Evolutionary conservation across 2,888 invertebrate species (phyloP), one percentile per base, ranked within the genome.

Genomic region (Unio pictorum): DNA sequence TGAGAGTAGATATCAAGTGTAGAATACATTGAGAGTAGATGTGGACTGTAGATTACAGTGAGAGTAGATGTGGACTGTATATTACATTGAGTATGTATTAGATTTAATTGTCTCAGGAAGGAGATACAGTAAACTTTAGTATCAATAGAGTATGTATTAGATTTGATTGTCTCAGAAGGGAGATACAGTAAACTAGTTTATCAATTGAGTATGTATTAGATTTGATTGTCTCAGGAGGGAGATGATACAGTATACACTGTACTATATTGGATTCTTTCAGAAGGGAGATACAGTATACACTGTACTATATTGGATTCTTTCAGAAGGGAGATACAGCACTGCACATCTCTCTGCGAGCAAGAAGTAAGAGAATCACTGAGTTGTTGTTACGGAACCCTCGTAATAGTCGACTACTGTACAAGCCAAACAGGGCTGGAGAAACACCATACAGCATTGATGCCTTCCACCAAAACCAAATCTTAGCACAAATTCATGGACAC

Each of bases 401-500:
- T 91, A 95, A 99, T 90, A 96, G 97, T 88, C 97, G 98, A 88
- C 92, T 98, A 78, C 91, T 98, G 58, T 98, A 99, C 91, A 93
- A 97, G 82, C 96, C 98, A 23, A 99, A 99, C 90, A 94, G 95
- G 85, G 93, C 94, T 23, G 97, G 98, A 64, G 98, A 99, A 90
- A 99, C 99, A 0, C 98, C 99, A 0, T 99, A 99, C 91, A 97
- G 96, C 87, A 97, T 99, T 83, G 99, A 99, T 91, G 94, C 97
- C 88, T 94, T 94, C 85, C 96, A 97, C 91, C 96, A 96, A 86
- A 97, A 97, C 91, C 96, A 97, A 1, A 97, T 98, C 81, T 91
- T 98, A 58, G 96, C 97, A 4, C 97, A 98, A 89, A 96, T 98
- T 86, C 98, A 97, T 90, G 98, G 98, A 54, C 96, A 97, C 26